phyloP scores from a whole-genome alignment of 2,113 vertebrate species.

The Pandion haliaetus region DNA sequence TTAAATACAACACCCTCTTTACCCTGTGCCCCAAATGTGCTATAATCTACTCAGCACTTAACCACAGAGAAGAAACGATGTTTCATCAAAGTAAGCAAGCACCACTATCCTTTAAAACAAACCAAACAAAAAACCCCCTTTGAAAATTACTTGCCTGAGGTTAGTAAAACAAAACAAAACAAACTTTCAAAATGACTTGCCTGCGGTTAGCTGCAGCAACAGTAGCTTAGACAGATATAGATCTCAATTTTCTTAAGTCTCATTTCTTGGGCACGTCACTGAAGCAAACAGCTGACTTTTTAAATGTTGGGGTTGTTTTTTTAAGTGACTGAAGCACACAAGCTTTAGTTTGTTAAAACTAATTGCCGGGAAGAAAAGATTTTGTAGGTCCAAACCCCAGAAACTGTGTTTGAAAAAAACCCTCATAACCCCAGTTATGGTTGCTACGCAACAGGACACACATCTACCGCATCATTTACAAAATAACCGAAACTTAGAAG shows the following conservation, averaged over 20 bases:
- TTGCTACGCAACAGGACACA: neutral
- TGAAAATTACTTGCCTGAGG: neutral
- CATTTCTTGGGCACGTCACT: neutral
- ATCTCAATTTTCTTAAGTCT: neutral
- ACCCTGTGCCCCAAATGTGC: neutral
- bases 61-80: neutral
- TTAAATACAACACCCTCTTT: neutral
- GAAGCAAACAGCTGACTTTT: neutral
- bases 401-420: neutral
- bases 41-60: neutral
- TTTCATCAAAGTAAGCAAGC: neutral
- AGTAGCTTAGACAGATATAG: neutral
- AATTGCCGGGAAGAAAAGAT: neutral
- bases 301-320: neutral
- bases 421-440: accelerated
- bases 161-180: neutral
- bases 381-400: neutral
- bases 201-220: neutral
- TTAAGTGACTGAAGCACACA: neutral
- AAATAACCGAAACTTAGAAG: neutral
- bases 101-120: neutral
- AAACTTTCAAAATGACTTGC: neutral
- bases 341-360: neutral
- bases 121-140: neutral
- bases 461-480: neutral